Evolutionary conservation across 2,888 invertebrate genomes (phyloP), one percentile per base, ranked within the genome.

Genomic region (Ormyrus labotus): DNA sequence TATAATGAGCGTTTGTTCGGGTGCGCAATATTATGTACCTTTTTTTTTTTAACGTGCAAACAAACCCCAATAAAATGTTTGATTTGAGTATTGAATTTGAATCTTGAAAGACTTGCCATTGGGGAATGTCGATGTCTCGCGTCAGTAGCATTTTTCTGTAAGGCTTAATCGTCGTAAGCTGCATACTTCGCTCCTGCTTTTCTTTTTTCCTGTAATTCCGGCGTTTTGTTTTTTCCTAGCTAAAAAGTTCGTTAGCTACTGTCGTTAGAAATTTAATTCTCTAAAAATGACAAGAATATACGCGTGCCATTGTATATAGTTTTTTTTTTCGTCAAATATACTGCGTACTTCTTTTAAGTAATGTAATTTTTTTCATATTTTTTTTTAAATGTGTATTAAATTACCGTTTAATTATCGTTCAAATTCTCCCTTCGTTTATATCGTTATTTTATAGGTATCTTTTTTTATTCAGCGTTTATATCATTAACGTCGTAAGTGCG

Each of bases 261-360:
- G 53, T 75, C 50, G 77, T 68, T 85, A 85, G 84, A 84, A 84
- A 85, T 85, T 60, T 19, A 85, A 86, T 82, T 82, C 80, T 85
- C 84, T 85, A 88, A 85, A 86, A 86, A 84, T 86, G 86, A 86
- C 85, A 87, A 85, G 86, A 87, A 87, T 88, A 85, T 85, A 86
- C 84, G 82, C 82, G 34, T 34, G 83, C 58, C 60, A 65, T 58
- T 63, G 75, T 83, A 83, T 84, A 81, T 89, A 73, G 19, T 19
- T 19, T 19, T 53, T 67, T 50, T 34, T 83, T 82, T 89, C 4
- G 3, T 34, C 34, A 34, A 34, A 34, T 89, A 88, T 89, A 87
- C 88, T 91, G 88, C 90, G 90, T 91, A 91, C 89, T 90, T 34
- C 34, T 34, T 34, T 91, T 89, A 88, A 86, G 88, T 88, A 89